Evolutionary conservation across 1,140 invertebrate species (phyloP), one percentile per base, ranked within the genome.

Genomic region (Drosophila eugracilis): DNA sequence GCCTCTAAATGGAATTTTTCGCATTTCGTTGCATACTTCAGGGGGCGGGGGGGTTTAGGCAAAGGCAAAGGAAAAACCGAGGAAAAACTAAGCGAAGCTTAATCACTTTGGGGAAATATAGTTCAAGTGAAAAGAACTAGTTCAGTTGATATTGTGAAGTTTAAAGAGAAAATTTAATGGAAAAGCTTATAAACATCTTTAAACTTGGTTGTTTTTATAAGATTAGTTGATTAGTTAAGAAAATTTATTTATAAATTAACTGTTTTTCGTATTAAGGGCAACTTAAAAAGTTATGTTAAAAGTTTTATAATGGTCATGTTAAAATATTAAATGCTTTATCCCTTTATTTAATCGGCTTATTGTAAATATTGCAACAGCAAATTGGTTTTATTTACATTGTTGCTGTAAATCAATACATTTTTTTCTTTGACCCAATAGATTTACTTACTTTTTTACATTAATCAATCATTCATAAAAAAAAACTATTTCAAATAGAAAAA

Each of bases 1-100:
- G 17, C 65, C 62, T 67, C 65, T 67, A 28, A 67, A 67, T 67
- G 65, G 65, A 41, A 67, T 53, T 67, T 67, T 67, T 67, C 32
- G 28, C 65, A 67, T 53, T 67, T 67, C 49, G 55, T 59, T 59
- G 55, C 49, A 59, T 59, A 15, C 30, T 55, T 55, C 55, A 15
- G 14, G 36, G 36, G 30, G 15, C 41, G 36, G 24, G 34, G 39
- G 26, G 26, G n/a, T n/a, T n/a, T n/a, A n/a, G 62, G 37, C 65
- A 52, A 45, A 22, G 37, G 41, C 60, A 52, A 44, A 65, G 55
- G 44, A 67, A 66, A 66, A 41, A 19, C 24, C 19, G 41, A 66
- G 42, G 60, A 42, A 67, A 66, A 39, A 42, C 17, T 62, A 60
- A 62, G 30, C 26, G 26, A 62, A 19, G 59, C 47, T 22, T 67